These are phyloP conservation scores for Oceanodroma tethys DNA, from an alignment of 2,113 vertebrate species.

Conservation along the genomic window DNA sequence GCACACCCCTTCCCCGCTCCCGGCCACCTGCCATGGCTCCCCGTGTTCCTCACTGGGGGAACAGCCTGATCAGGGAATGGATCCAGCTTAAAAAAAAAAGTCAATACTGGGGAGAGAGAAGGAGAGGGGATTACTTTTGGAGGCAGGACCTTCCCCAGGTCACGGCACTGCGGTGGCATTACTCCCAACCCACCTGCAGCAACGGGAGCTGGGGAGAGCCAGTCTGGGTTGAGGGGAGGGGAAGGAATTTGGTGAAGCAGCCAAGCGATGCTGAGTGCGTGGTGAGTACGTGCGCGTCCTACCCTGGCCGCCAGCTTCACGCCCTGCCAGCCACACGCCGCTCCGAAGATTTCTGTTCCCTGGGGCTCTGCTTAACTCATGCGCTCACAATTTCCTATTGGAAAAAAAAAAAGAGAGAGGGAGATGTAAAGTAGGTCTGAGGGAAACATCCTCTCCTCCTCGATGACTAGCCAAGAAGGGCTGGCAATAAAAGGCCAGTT, in stretches of 20 bases:
- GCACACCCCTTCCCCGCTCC: background rate
- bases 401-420: background rate
- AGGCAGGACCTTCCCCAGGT: background rate
- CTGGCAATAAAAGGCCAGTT: background rate
- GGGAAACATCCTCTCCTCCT: background rate
- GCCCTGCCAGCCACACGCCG: background rate
- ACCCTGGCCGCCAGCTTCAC: background rate
- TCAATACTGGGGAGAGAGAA: background rate
- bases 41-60: background rate
- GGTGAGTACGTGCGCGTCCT: background rate
- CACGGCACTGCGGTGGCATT: accelerated
- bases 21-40: accelerated
- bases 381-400: constrained; percentile 15
- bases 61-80: background rate
- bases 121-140: background rate
- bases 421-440: background rate
- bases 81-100: background rate
- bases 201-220: background rate
- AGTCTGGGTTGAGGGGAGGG: background rate
- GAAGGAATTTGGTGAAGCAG: background rate
- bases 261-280: accelerated
- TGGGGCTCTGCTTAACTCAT: background rate
- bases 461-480: background rate
- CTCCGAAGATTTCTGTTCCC: background rate
- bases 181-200: background rate